Conservation (phyloP, 1,140 invertebrate species). For the Eumaeus atala region DNA sequence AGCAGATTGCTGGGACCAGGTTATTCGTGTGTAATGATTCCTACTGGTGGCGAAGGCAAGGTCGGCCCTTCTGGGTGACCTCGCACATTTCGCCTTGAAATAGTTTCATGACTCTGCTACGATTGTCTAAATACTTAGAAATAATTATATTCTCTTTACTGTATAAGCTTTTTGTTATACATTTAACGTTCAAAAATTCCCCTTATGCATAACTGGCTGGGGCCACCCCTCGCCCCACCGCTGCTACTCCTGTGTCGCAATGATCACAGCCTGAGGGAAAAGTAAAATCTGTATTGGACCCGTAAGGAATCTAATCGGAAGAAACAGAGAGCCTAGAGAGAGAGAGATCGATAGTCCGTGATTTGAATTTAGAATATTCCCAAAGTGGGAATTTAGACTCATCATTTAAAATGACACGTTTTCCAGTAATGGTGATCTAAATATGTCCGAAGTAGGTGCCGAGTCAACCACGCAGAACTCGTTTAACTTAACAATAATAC, state of each 20-base stretch:
- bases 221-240: no score
- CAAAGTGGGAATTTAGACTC: no score
- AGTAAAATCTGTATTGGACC: no score
- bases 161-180: background rate
- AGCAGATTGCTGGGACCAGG: background rate
- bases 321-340: no score
- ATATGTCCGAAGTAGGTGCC: slow-evolving; percentile 22
- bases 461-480: slow-evolving; percentile 49
- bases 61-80: slow-evolving; percentile 66
- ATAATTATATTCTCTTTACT: slow-evolving; percentile 25
- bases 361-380: no score
- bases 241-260: no score
- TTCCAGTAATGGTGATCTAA: background rate
- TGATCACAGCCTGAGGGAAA: no score
- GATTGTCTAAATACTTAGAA: slow-evolving; percentile 53
- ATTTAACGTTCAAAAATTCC: background rate
- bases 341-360: no score
- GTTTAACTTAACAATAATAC: slow-evolving; percentile 58
- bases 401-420: no score
- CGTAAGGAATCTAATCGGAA: no score
- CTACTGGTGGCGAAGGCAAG: slow-evolving; percentile 55
- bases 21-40: slow-evolving; percentile 37
- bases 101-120: slow-evolving; percentile 62
- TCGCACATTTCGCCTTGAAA: slow-evolving; percentile 66
- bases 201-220: no score